These are phyloP conservation scores for Varanus salvator DNA, from an alignment of 2,113 vertebrate species.

Conservation along the genomic window DNA sequence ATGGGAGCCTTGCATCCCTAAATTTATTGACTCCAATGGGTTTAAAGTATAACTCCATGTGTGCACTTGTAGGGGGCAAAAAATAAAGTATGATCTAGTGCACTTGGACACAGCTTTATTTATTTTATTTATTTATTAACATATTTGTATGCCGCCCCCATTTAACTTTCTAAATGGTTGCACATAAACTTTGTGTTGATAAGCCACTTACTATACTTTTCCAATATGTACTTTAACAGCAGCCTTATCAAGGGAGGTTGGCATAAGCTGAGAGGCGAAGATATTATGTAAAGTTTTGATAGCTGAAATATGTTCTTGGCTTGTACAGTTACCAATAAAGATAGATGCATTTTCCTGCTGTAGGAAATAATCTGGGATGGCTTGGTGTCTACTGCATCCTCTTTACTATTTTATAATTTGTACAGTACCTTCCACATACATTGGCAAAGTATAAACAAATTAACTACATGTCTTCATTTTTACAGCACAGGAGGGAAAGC, in stretches of 20 bases:
- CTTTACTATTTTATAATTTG: neutral
- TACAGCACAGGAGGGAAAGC: neutral
- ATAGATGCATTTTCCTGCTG: neutral
- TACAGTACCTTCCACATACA: neutral
- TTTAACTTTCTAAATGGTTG: neutral
- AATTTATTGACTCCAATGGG: neutral
- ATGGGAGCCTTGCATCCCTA: neutral
- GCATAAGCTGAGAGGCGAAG: neutral
- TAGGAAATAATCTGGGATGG: neutral
- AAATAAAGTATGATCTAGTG: neutral
- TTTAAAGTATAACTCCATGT: neutral
- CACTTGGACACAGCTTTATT: neutral
- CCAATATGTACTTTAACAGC: neutral
- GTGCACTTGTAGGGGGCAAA: neutral
- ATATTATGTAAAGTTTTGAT: too few species aligned
- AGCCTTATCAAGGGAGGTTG: neutral
- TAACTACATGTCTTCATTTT: neutral
- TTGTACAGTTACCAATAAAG: neutral
- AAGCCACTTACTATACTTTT: neutral
- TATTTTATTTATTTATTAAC: too few species aligned
- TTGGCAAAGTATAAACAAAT: neutral
- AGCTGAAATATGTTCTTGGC: neutral
- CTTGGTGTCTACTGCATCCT: neutral
- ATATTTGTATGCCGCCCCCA: too few species aligned
- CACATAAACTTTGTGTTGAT: neutral